These are phyloP conservation scores for Pipistrellus pygmaeus DNA, from an alignment of 2,797 vertebrate species.

Conservation along the genomic window DNA sequence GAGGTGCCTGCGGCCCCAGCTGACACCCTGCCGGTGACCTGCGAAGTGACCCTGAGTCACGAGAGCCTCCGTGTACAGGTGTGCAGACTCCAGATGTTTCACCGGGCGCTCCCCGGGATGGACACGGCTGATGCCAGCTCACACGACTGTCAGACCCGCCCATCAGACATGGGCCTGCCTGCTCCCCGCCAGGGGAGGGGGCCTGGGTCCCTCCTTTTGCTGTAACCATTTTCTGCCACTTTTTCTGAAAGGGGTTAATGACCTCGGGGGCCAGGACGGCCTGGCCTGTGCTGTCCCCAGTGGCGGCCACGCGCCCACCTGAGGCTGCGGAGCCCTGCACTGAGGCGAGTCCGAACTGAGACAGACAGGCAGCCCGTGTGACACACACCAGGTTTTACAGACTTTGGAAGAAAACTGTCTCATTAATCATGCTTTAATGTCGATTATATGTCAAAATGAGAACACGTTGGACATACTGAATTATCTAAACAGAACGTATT, in stretches of 20 bases:
- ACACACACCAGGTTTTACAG: rapidly evolving
- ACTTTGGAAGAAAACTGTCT: rapidly evolving
- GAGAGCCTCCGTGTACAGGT: no score
- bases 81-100: no score
- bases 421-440: no score
- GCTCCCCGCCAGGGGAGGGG: no score
- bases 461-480: no score
- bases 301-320: rapidly evolving
- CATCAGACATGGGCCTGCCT: no score
- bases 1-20: background rate
- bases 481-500: no score
- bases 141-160: no score
- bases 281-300: background rate
- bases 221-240: rapidly evolving
- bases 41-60: background rate
- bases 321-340: rapidly evolving
- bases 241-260: background rate
- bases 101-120: no score
- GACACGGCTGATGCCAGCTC: no score
- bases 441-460: rapidly evolving
- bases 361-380: background rate
- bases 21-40: background rate
- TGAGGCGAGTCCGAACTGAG: rapidly evolving
- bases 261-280: rapidly evolving
- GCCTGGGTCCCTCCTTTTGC: no score